Evolutionary conservation across 2,797 vertebrate species (phyloP), one percentile per base, ranked within the genome.

Genomic region (Argya squamiceps): DNA sequence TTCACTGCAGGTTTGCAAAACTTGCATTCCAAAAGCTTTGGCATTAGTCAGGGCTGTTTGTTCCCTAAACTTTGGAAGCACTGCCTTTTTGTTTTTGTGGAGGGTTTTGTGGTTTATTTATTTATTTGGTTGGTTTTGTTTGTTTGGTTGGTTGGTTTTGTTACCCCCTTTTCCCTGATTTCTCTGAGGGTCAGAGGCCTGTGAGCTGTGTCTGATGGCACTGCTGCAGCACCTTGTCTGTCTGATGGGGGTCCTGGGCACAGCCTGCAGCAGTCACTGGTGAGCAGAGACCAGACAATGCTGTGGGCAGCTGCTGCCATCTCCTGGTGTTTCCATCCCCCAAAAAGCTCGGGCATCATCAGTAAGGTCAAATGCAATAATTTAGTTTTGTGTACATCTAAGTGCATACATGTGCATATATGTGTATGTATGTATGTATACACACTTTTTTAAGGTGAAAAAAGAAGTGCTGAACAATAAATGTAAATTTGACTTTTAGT

Each of bases 381-480:
- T n/a, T 44, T 7, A 20, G 6, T 44, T 79, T 68, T 20, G 17
- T 3, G 3, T 15, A 23, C 2, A 3, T 17, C 4, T 1, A 75
- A n/a, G 9, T 12, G 2, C 8, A 13, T 5, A 12, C 0, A 0
- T 58, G 15, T n/a, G 29, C 11, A 9, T 26, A 5, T n/a, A 30
- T 23, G 8, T 16, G 2, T 16, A 9, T 22, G 0, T 16, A 34
- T 13, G 4, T 27, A 18, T 21, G n/a, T 5, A 47, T 2, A 26
- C 2, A 39, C 2, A 19, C 0, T 46, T 89, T 91, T 74, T 36
- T 36, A 27, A 71, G 24, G 29, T 4, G 12, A 74, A 78, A 49
- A 83, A 86, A 49, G 4, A 58, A 83, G 3, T 50, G 27, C 32
- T 62, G 69, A 58, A n/a, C 3, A 58, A 67, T 32, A 22, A 12